Evolutionary conservation across 2,888 invertebrate genomes (phyloP), one percentile per base, ranked within the genome.

Genomic region (Noctua janthina): DNA sequence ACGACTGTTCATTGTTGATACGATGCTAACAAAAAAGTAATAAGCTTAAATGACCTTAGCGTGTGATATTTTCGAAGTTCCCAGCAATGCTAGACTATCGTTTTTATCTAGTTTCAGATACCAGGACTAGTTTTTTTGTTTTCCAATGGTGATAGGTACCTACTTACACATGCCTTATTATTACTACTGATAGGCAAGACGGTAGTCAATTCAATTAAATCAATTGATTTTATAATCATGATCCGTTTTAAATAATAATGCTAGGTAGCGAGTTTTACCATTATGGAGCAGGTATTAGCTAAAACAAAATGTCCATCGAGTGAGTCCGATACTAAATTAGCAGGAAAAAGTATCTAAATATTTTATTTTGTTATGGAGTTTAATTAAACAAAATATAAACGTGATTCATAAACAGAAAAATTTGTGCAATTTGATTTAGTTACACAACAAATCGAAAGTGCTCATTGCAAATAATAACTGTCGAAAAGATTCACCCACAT

Each of bases 1-100:
- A 83, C 80, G 86, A 79, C 67, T n/a, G 79, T 83, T 88, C 78
- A 87, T 88, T 88, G 89, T 87, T 87, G 81, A 89, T 89, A 83
- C 49, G 74, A 78, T 69, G 71, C 54, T 56, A 77, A 76, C 83
- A 88, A 88, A 88, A 88, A 88, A 87, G 54, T 89, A 89, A 88
- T 85, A 80, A 79, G 74, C 67, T 67, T 79, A 74, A 88, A 82
- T 83, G 82, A 81, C 80, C 76, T 88, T 79, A 88, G 73, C 78
- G 87, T 89, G 87, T 82, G 83, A 78, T 89, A 85, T 87, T 81
- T 83, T 72, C 72, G 62, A 78, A 83, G 82, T 81, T 77, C 70
- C 62, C 75, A 88, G 67, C 29, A 15, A 39, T 43, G 54, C 43
- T 74, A 73, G n/a, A 39, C 54, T 64, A n/a, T n/a, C n/a, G 43